These are phyloP conservation scores for Mormyrus iriodes DNA, from an alignment of 2,113 vertebrate species.

Conservation along the genomic window DNA sequence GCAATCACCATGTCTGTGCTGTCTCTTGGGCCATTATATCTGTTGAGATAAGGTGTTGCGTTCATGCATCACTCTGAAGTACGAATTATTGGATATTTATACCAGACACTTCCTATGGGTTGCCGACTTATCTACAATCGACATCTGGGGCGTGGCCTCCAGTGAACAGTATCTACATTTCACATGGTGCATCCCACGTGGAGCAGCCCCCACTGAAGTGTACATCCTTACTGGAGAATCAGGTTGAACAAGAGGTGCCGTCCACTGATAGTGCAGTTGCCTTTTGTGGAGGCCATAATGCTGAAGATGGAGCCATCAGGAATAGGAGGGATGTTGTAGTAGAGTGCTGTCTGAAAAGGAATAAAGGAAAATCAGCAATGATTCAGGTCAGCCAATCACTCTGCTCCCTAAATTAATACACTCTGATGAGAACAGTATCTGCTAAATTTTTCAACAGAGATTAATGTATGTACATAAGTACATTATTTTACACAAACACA, in stretches of 20 bases:
- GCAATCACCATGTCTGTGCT: conserved; percentile 59
- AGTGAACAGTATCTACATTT: background rate
- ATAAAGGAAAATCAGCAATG: background rate
- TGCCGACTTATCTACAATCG: background rate
- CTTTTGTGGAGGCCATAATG: background rate
- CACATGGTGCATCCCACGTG: background rate
- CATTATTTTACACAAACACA: background rate
- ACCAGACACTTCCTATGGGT: background rate
- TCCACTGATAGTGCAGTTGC: conserved; percentile 22
- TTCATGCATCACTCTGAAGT: background rate
- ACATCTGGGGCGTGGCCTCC: background rate
- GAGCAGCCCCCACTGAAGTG: background rate
- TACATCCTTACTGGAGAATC: background rate
- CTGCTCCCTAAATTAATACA: background rate
- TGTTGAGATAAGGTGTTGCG: background rate
- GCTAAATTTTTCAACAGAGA: background rate
- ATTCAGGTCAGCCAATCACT: background rate
- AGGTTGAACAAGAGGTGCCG: background rate
- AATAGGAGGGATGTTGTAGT: conserved; percentile 41
- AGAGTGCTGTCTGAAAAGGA: conserved; percentile 36
- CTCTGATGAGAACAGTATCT: background rate
- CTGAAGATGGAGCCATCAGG: conserved; percentile 5
- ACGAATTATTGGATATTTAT: background rate
- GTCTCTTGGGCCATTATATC: conserved; percentile 19
- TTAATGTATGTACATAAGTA: background rate